phyloP scores from a whole-genome alignment of 2,113 vertebrate genomes.

The Suricata suricatta region DNA sequence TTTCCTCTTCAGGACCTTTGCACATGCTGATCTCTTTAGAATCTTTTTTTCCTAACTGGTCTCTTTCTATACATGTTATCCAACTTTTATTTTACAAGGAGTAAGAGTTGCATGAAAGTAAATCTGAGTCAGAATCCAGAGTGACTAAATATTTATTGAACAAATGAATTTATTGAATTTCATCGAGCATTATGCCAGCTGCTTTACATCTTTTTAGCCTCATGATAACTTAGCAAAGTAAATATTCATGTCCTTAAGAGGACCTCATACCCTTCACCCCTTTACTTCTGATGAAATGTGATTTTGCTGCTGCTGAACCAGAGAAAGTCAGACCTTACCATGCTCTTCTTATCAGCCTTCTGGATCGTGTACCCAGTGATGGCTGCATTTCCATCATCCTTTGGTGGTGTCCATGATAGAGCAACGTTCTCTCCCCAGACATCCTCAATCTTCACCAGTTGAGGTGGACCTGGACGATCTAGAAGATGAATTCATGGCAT shows the following conservation, averaged over 20 bases:
- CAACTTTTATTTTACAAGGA: conserved; percentile 34
- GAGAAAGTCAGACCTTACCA: conserved; percentile 86
- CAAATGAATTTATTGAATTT: neutral
- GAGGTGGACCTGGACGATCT: conserved; percentile 96
- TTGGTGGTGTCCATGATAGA: conserved; percentile 94
- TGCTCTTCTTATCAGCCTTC: conserved; percentile 99
- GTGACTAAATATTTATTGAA: neutral
- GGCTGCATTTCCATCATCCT: conserved; percentile 94
- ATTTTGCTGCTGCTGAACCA: neutral
- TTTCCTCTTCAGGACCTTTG: conserved; percentile 19
- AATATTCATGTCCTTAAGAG: neutral
- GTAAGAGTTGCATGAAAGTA: neutral
- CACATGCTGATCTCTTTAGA: neutral
- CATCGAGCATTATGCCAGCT: neutral
- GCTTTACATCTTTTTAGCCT: neutral
- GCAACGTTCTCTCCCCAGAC: conserved; percentile 97
- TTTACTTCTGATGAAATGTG: neutral
- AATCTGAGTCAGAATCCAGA: neutral
- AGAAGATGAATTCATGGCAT: neutral
- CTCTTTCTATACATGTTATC: neutral
- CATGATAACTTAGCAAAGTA: neutral
- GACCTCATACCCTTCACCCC: neutral
- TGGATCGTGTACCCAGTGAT: conserved; percentile 98
- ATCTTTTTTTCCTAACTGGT: neutral
- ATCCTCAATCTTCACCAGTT: conserved; percentile 92